Base-by-base conservation (phyloP, 2,888 invertebrate species). In the Archips crataeganus region DNA sequence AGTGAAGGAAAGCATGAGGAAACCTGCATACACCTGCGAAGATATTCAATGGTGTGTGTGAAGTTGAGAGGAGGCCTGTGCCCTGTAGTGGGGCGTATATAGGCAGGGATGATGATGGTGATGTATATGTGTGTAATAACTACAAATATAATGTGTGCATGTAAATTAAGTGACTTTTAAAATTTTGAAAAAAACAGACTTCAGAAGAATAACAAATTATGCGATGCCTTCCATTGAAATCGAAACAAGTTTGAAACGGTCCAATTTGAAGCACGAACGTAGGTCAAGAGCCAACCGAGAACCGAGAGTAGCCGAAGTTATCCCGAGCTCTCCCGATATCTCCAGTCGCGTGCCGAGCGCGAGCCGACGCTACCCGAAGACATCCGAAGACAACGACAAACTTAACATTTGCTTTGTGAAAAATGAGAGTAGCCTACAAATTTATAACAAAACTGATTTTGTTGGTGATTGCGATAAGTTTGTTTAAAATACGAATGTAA, bases 211-310 rank as follows among this genome's bases (percentile, higher is more conserved):
- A 60, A 39, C 42, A 45, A 42, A 62, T 23, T 23, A 62, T 10
- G n/a, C 39, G n/a, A 13, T 2, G n/a, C 13, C 36, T 57, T 15
- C 13, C 54, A 70, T 47, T n/a, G 47, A 71, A 60, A 51, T 13
- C 64, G 47, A 74, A 65, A 65, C 69, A 51, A 51, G 54, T 10
- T 32, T 11, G 64, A 65, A 74, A 65, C 61, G 74, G 65, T 70
- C 60, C 70, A 74, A 74, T 74, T 70, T 70, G 60, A 74, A 60
- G 65, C 74, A 74, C 74, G 74, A 65, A 70, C 74, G 23, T 74
- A 74, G 74, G 74, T 74, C 74, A 70, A 65, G 74, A 70, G 70
- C 74, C 74, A 74, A 61, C n/a, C 42, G 11, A 23, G 39, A 42
- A 61, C n/a, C 42, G 11, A 23, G 39, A 42, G 64, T 39, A 54